Evolutionary conservation across 2,113 vertebrate genomes (phyloP).

Genomic region (Chinchilla lanigera): DNA sequence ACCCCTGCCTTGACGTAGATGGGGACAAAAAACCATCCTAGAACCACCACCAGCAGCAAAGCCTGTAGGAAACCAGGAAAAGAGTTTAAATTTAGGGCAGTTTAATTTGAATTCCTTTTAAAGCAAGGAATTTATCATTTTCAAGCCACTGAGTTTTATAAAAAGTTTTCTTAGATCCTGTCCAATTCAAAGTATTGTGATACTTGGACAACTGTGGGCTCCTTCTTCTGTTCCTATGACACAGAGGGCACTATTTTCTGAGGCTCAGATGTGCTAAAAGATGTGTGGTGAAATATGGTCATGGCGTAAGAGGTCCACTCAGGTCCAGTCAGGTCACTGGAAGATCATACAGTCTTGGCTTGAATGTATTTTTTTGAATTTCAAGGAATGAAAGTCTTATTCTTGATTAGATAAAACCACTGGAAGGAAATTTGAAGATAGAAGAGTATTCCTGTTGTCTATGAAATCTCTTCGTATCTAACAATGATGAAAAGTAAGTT

Average conservation of each 20-base stretch:
- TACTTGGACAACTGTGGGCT: background rate
- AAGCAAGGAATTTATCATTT: background rate
- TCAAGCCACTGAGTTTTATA: background rate
- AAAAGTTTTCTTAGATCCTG: background rate
- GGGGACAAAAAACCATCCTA: constrained; percentile 97
- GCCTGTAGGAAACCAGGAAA: constrained; percentile 86
- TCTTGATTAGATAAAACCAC: background rate
- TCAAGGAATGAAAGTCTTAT: background rate
- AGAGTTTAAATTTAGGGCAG: background rate
- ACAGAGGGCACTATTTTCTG: background rate
- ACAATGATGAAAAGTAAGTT: background rate
- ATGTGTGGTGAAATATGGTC: background rate
- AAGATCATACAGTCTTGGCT: background rate
- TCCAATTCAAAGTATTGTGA: background rate
- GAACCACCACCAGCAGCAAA: constrained; percentile 90
- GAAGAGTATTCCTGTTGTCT: background rate
- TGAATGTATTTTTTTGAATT: background rate
- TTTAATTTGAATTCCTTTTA: background rate
- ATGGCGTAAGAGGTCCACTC: background rate
- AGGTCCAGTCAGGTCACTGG: background rate
- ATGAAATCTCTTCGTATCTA: background rate
- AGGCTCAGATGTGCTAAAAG: background rate
- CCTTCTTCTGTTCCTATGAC: background rate
- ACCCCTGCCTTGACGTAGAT: constrained; percentile 97
- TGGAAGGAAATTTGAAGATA: background rate